Percentiles rank a stretch among this genome's conserved stretches.
Evolutionary conservation across 2,888 invertebrate genomes (phyloP).

Genomic region (Chalcosyrphus nemorum): DNA sequence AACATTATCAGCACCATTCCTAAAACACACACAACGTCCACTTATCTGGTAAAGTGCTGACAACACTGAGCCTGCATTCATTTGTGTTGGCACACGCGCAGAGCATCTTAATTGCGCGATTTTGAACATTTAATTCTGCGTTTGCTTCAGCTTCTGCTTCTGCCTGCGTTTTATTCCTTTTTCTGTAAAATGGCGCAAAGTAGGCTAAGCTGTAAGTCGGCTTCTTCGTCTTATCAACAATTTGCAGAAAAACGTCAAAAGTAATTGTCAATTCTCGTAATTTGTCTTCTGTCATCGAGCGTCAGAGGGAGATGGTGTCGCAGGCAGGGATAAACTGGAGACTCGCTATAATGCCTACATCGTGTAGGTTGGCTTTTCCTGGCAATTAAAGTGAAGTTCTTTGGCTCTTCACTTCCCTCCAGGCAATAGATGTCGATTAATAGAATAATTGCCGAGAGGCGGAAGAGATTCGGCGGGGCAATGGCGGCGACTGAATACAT

Average conservation of each 20-base stretch:
- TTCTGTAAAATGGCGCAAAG: conserved; percentile 2
- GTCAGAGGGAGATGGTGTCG: not conserved
- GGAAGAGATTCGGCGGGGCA: conserved; percentile 34
- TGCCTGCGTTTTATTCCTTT: not conserved
- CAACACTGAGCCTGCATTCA: conserved; percentile 13
- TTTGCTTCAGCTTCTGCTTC: not conserved
- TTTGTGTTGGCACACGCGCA: conserved; percentile 62
- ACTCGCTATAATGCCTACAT: conserved; percentile 10
- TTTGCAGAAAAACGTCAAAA: conserved; percentile 68
- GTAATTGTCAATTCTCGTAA: conserved; percentile 70
- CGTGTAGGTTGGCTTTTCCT: conserved; percentile 51
- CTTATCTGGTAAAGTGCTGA: conserved; percentile 54
- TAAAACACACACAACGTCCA: conserved; percentile 32
- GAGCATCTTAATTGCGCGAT: conserved; percentile 70
- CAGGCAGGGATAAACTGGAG: not conserved
- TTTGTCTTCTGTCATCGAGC: conserved; percentile 60
- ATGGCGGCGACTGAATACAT: conserved; percentile 19
- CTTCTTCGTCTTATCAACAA: conserved; percentile 64
- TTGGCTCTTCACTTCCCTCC: not conserved
- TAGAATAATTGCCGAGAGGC: conserved; percentile 63
- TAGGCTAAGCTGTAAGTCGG: conserved; percentile 54
- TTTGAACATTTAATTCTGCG: conserved; percentile 53
- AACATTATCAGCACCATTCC: conserved; percentile 44
- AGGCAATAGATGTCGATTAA: conserved; percentile 67
- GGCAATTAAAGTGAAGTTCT: conserved; percentile 50